phyloP scores from a whole-genome alignment of 2,797 vertebrate species.

The Morus bassanus region DNA sequence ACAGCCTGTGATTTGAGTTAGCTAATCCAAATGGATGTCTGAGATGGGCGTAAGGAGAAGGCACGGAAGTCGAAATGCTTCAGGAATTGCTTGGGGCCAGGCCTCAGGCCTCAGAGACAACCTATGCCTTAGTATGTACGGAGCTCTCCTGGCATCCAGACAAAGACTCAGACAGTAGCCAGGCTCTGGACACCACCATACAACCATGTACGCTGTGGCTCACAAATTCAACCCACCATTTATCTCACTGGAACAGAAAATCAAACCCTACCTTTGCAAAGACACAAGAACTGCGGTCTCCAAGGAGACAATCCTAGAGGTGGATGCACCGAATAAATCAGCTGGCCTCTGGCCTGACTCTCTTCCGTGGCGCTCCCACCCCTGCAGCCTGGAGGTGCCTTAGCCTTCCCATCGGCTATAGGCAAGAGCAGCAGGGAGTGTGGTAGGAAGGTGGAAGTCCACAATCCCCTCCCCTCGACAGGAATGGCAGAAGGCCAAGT shows the following conservation, averaged over 20 bases:
- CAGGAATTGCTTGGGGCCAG: not conserved
- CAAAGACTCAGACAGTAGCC: not conserved
- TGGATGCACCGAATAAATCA: not conserved
- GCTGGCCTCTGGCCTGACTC: not conserved
- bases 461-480: accelerated
- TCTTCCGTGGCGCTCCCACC: not conserved
- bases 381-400: not conserved
- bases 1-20: not conserved
- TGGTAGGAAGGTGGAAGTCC: not conserved
- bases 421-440: not conserved
- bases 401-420: not conserved
- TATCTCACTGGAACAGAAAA: not conserved
- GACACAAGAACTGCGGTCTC: not conserved
- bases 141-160: not conserved
- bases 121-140: accelerated
- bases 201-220: not conserved
- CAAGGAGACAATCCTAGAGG: not conserved
- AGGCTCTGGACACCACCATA: not conserved
- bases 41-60: not conserved
- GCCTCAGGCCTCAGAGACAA: not conserved
- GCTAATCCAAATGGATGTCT: not conserved
- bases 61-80: not conserved
- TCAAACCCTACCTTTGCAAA: not conserved
- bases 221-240: not conserved
- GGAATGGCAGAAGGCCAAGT: not conserved